A percentile compares a stretch with the other conserved stretches of the same genome.
phyloP scores from a whole-genome alignment of 2,797 vertebrate genomes.

The Chelon auratus region DNA sequence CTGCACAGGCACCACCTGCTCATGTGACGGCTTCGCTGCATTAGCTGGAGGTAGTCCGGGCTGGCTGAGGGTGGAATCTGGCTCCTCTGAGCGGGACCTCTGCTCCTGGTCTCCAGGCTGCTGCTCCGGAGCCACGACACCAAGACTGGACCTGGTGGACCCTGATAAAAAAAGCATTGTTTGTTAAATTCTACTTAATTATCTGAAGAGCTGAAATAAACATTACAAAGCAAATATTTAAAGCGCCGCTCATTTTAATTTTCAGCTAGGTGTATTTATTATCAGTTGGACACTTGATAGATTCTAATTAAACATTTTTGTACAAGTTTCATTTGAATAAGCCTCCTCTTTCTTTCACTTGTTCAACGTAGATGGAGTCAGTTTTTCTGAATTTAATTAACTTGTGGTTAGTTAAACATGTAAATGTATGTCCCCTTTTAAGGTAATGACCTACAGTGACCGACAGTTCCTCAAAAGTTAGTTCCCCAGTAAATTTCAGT shows the following conservation, averaged over 20 bases:
- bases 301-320: no score
- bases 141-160: constrained; percentile 50
- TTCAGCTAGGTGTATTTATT: no score
- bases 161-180: constrained; percentile 39
- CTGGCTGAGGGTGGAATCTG: constrained; percentile 51
- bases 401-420: no score
- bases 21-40: neutral
- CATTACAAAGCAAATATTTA: no score
- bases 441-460: neutral
- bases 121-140: constrained; percentile 47
- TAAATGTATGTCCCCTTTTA: neutral
- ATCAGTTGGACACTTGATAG: no score
- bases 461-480: neutral
- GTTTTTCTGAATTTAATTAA: no score
- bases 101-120: constrained; percentile 45
- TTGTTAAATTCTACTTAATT: no score
- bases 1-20: constrained; percentile 35
- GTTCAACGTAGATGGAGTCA: no score
- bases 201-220: no score
- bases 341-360: no score
- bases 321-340: no score
- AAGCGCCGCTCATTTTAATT: no score
- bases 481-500: neutral
- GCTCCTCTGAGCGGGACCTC: constrained; percentile 37
- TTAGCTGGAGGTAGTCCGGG: neutral